These are phyloP conservation scores for Zele albiditarsus DNA, from an alignment of 2,888 invertebrate genomes.

Conservation along the genomic window DNA sequence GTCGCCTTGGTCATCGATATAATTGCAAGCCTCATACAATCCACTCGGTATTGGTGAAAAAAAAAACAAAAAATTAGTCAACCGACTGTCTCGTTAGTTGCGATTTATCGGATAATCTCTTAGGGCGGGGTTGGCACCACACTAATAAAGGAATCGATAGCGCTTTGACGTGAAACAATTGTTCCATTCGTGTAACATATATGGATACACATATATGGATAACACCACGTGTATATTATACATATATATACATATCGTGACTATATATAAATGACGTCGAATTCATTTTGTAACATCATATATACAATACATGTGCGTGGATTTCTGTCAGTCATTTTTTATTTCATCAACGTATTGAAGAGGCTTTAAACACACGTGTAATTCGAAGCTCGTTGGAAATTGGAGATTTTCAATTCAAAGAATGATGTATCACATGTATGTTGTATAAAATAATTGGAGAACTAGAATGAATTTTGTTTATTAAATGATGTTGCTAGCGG, in stretches of 20 bases:
- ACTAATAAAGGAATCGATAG: slow-evolving; percentile 10
- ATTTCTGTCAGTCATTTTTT: background rate
- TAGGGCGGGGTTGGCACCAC: background rate
- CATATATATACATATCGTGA: too few relatives aligned
- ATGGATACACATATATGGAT: too few relatives aligned
- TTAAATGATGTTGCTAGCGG: background rate
- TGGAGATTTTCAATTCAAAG: background rate
- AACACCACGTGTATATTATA: too few relatives aligned
- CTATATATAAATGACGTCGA: background rate
- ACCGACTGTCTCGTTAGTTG: slow-evolving; percentile 10
- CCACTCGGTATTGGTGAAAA: background rate
- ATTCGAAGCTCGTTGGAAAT: background rate
- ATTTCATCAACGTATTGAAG: background rate
- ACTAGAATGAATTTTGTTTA: background rate
- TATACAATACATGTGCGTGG: background rate
- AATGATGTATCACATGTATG: background rate
- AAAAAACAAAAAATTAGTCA: slow-evolving; percentile 27
- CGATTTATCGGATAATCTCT: slow-evolving; percentile 24
- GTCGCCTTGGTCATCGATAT: background rate
- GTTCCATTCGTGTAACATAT: background rate
- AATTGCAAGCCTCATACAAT: background rate
- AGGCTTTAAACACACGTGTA: background rate
- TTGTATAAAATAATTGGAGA: background rate
- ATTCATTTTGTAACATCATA: background rate
- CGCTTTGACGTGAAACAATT: slow-evolving; percentile 14